Percentiles rank a stretch among this genome's conserved stretches.
Evolutionary conservation across 2,797 vertebrate genomes (phyloP).

Genomic region (Tragelaphus eurycerus): DNA sequence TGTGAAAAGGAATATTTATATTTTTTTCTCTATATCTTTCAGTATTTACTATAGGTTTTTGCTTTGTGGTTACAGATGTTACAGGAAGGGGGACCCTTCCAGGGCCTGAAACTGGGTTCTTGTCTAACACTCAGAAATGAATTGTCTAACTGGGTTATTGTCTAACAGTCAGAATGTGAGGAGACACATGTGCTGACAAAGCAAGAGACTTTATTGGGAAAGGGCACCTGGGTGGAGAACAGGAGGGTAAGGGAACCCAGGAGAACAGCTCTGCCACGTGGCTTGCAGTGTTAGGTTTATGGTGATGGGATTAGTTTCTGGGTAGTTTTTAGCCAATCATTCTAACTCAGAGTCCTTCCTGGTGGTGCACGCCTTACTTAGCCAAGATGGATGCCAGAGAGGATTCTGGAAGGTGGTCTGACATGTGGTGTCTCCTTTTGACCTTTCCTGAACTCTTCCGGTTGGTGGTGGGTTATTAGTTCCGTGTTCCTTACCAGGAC

Average conservation of each 20-base stretch:
- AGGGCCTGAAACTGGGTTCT: background rate
- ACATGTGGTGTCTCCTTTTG: background rate
- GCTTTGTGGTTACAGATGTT: background rate
- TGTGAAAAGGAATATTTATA: background rate
- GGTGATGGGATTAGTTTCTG: background rate
- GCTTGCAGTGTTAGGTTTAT: background rate
- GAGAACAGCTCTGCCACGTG: background rate
- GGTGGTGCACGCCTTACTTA: background rate
- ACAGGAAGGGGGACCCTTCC: background rate
- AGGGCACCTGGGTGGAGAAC: background rate
- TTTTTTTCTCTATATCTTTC: background rate
- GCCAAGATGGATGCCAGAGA: background rate
- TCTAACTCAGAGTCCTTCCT: background rate
- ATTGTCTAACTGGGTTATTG: background rate
- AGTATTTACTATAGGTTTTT: background rate
- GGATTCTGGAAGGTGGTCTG: background rate
- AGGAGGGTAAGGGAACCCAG: background rate
- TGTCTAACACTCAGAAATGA: background rate
- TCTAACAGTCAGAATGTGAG: background rate
- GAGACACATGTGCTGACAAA: background rate
- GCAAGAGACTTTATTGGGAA: background rate
- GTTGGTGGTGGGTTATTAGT: background rate
- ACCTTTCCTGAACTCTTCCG: background rate
- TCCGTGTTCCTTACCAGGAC: background rate
- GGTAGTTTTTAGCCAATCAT: background rate